phyloP scores from a whole-genome alignment of 2,888 invertebrate genomes.

The Cecidostiba fungosa region DNA sequence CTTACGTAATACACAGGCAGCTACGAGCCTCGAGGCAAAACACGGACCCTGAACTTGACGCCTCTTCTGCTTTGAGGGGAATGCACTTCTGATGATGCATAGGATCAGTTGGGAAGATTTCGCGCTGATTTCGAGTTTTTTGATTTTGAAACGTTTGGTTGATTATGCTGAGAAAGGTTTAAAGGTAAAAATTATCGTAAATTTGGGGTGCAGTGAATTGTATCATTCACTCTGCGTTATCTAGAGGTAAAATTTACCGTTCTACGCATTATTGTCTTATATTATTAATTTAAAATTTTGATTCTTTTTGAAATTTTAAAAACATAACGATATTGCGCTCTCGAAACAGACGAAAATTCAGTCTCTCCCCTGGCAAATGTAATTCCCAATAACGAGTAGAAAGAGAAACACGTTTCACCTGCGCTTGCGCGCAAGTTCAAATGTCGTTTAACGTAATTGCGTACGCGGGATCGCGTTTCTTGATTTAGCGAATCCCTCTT shows the following conservation, averaged over 20 bases:
- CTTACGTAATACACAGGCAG: neutral
- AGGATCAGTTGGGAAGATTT: too few species aligned
- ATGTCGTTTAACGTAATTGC: slow-evolving; percentile 60
- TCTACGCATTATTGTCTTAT: too few species aligned
- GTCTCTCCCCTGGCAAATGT: neutral
- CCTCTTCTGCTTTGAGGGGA: neutral
- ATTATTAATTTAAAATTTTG: neutral
- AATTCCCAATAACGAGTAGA: slow-evolving; percentile 11
- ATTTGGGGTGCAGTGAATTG: too few species aligned
- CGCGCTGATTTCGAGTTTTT: too few species aligned
- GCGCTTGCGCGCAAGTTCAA: slow-evolving; percentile 37
- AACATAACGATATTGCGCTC: neutral
- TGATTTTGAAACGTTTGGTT: neutral
- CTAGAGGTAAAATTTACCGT: too few species aligned
- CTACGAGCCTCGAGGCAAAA: neutral
- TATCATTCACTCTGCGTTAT: too few species aligned
- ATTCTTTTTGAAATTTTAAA: neutral
- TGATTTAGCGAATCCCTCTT: slow-evolving; percentile 53
- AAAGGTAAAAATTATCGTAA: too few species aligned
- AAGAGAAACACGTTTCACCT: neutral
- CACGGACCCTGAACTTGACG: slow-evolving; percentile 18
- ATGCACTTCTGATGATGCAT: too few species aligned
- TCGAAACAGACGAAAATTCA: neutral
- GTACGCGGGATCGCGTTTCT: slow-evolving; percentile 55
- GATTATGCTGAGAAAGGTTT: too few species aligned